A percentile compares a stretch with the other conserved stretches of the same genome.
These are phyloP conservation scores for Catostylus mosaicus DNA, from an alignment of 30 jellyfish, hydroid and myxozoan genomes.

Conservation along the genomic window DNA sequence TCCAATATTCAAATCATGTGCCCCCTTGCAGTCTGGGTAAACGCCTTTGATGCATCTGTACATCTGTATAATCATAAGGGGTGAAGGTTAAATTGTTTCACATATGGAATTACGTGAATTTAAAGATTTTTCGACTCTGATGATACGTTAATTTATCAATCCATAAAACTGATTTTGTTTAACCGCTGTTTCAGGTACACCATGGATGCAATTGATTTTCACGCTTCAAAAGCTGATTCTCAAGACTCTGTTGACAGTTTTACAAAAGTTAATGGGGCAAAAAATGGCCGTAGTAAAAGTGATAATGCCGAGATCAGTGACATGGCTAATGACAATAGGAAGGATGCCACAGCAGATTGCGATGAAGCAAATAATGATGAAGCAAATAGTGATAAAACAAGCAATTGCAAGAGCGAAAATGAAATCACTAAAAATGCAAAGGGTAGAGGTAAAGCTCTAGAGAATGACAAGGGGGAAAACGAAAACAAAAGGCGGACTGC, in stretches of 20 bases:
- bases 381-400: not conserved
- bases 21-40: no score
- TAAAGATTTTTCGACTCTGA: no score
- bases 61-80: no score
- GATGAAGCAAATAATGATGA: not conserved
- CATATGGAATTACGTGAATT: no score
- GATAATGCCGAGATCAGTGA: no score
- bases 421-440: not conserved
- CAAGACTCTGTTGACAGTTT: not conserved
- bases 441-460: not conserved
- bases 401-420: not conserved
- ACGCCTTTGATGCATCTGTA: no score
- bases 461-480: not conserved
- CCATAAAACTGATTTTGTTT: no score
- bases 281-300: not conserved
- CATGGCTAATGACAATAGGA: not conserved
- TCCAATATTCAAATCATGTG: no score
- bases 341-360: not conserved
- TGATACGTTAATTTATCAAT: no score
- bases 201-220: constrained; percentile 4
- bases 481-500: not conserved
- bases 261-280: not conserved
- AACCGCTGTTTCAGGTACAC: constrained; percentile 35
- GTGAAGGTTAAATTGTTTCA: no score
- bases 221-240: not conserved